These are phyloP conservation scores for Dryadula phaetusa DNA, from an alignment of 2,888 invertebrate genomes.

Conservation along the genomic window DNA sequence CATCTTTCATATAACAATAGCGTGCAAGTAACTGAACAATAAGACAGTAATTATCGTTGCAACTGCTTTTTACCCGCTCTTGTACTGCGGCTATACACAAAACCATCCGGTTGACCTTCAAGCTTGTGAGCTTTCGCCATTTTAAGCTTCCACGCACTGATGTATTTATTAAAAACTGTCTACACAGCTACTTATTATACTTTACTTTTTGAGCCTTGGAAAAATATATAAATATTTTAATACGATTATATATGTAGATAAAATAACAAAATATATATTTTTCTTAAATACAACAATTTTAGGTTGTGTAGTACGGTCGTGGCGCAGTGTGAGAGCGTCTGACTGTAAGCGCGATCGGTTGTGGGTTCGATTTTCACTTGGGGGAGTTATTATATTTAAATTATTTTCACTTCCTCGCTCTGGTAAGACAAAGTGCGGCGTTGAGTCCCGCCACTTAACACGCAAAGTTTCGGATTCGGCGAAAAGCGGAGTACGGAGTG, in stretches of 20 bases:
- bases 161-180: conserved; percentile 18
- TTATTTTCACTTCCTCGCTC: too few species aligned
- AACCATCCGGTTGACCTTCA: conserved; percentile 25
- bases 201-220: background rate
- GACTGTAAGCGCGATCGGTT: too few species aligned
- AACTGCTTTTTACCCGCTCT: conserved; percentile 6
- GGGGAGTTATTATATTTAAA: too few species aligned
- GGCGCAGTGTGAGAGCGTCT: too few species aligned
- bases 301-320: too few species aligned
- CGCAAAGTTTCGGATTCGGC: too few species aligned
- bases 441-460: too few species aligned
- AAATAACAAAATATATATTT: background rate
- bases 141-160: background rate
- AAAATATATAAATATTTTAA: background rate
- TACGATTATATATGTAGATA: background rate
- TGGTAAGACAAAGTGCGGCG: too few species aligned
- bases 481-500: too few species aligned
- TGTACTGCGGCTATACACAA: conserved; percentile 5
- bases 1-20: background rate
- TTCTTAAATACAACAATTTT: too few species aligned
- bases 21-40: background rate
- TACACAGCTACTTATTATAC: background rate
- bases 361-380: too few species aligned
- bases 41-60: background rate
- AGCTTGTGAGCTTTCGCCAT: conserved; percentile 20